These are phyloP conservation scores for Etia nguti DNA, from an alignment of 2,113 vertebrate genomes.

Conservation along the genomic window DNA sequence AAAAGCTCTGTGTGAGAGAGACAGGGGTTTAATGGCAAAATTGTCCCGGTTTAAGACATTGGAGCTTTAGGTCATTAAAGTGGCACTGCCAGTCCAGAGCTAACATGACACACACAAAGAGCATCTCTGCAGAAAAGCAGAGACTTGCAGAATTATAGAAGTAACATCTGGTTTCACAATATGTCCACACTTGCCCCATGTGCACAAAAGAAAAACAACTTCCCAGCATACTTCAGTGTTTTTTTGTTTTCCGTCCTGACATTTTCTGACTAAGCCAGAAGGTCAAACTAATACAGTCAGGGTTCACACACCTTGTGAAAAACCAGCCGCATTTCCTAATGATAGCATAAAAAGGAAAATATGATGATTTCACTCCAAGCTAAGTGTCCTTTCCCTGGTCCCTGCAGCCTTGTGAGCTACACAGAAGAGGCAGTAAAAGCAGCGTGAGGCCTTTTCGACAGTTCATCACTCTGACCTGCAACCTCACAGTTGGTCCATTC, in stretches of 20 bases:
- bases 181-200: slow-evolving; percentile 60
- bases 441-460: neutral
- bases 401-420: neutral
- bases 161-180: slow-evolving; percentile 64
- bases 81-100: slow-evolving; percentile 39
- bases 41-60: neutral
- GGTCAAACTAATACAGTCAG: slow-evolving; percentile 75
- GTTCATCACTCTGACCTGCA: neutral
- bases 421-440: neutral
- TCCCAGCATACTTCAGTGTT: slow-evolving; percentile 70
- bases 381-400: neutral
- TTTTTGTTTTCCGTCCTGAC: slow-evolving; percentile 60
- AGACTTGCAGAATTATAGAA: neutral
- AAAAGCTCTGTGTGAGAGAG: slow-evolving; percentile 36
- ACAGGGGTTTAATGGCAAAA: slow-evolving; percentile 42
- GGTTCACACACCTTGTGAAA: neutral
- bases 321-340: neutral
- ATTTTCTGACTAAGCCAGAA: slow-evolving; percentile 54
- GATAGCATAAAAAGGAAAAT: neutral
- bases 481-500: neutral
- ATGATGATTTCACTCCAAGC: neutral
- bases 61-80: slow-evolving; percentile 35
- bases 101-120: neutral
- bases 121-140: slow-evolving; percentile 9
- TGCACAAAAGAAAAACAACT: slow-evolving; percentile 65